Evolutionary conservation across 2,113 vertebrate species (phyloP).

Genomic region (Chloropsis hardwickii): DNA sequence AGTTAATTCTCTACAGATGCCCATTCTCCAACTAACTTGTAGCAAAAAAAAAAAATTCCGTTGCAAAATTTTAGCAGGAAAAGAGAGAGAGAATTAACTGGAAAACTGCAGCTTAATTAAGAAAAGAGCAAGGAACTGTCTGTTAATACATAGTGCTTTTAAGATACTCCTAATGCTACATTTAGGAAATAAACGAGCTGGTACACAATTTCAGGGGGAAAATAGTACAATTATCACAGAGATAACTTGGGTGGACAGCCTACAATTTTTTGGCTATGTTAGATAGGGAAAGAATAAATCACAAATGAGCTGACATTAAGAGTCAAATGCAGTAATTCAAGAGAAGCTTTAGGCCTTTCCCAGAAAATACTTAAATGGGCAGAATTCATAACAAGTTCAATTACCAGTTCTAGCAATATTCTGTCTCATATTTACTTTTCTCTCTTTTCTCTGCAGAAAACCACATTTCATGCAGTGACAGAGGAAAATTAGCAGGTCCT

Average conservation of each 20-base stretch:
- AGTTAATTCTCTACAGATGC: background rate
- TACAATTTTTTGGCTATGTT: background rate
- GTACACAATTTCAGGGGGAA: background rate
- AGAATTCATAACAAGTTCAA: slow-evolving; percentile 38
- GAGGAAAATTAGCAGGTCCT: background rate
- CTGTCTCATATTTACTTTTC: slow-evolving; percentile 10
- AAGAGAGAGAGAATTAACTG: background rate
- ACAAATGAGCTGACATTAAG: slow-evolving; percentile 41
- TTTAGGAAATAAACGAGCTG: background rate
- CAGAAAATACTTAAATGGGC: background rate
- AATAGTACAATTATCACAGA: background rate
- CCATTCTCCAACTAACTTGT: background rate
- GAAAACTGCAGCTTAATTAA: background rate
- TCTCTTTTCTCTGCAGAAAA: background rate
- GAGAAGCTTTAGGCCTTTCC: background rate
- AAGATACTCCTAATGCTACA: background rate
- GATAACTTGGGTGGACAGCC: background rate
- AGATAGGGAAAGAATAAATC: background rate
- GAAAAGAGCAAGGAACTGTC: background rate
- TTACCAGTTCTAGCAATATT: slow-evolving; percentile 13
- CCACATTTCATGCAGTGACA: slow-evolving; percentile 18
- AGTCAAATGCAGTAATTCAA: slow-evolving; percentile 10
- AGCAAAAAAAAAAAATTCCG: background rate
- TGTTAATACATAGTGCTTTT: background rate
- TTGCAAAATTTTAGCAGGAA: background rate